Percentiles rank a stretch among this genome's conserved stretches.
phyloP scores from a whole-genome alignment of 2,797 vertebrate genomes.

The Diplodus sargus region DNA sequence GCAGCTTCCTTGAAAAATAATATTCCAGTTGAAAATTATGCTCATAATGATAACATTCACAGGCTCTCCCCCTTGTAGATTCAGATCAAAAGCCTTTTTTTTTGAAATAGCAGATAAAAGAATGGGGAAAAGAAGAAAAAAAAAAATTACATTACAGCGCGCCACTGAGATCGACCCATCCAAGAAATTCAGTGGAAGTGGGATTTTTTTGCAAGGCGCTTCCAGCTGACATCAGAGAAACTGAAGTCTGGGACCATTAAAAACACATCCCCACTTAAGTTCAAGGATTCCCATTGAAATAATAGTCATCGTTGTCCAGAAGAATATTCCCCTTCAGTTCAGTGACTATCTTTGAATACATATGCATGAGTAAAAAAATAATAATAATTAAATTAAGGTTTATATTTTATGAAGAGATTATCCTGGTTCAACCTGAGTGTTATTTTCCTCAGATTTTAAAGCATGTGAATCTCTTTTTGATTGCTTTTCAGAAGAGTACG shows the following conservation, averaged over 20 bases:
- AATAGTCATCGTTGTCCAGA: neutral
- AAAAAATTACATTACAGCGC: constrained; percentile 58
- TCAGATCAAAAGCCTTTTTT: constrained; percentile 68
- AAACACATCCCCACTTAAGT: constrained; percentile 52
- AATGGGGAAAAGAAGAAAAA: constrained; percentile 6
- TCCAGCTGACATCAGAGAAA: constrained; percentile 74
- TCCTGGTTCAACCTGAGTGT: no score
- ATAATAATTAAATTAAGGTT: no score
- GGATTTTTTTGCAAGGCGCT: constrained; percentile 43
- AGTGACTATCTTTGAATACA: neutral
- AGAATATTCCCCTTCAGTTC: constrained; percentile 7
- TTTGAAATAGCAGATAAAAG: constrained; percentile 76
- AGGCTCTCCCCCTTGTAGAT: constrained; percentile 68
- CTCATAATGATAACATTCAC: constrained; percentile 75
- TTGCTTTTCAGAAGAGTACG: no score
- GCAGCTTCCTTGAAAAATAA: constrained; percentile 76
- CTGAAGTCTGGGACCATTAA: constrained; percentile 70
- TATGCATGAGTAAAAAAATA: neutral
- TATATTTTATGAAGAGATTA: neutral
- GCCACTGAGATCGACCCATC: constrained; percentile 68
- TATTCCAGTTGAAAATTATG: constrained; percentile 75
- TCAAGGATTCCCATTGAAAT: constrained; percentile 43
- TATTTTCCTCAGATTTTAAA: no score
- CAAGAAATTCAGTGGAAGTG: constrained; percentile 61
- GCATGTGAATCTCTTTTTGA: no score